phyloP scores from a whole-genome alignment of 2,113 vertebrate species.

The Anser cygnoides region DNA sequence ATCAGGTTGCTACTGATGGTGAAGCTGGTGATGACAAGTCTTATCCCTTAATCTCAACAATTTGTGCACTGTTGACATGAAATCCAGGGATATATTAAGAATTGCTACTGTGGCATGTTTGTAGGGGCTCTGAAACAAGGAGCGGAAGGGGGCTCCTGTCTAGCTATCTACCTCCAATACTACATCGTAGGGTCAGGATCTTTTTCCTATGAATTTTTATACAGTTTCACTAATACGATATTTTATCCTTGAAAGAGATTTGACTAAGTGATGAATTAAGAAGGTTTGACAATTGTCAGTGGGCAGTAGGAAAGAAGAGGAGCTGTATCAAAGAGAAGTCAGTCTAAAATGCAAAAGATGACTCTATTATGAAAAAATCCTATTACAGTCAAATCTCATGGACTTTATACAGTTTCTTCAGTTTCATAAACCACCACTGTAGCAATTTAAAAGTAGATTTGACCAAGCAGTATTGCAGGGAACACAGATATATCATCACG shows the following conservation, averaged over 20 bases:
- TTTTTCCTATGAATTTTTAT: background rate
- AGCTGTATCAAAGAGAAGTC: background rate
- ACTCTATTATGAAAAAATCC: background rate
- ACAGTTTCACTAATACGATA: background rate
- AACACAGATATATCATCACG: background rate
- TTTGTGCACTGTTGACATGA: background rate
- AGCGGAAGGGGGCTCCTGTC: background rate
- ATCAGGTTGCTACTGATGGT: background rate
- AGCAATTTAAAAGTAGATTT: background rate
- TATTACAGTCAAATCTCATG: background rate
- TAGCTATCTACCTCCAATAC: background rate
- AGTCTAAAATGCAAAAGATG: background rate
- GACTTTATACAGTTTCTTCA: background rate
- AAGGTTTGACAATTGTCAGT: background rate
- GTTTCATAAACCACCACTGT: background rate
- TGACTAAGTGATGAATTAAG: background rate
- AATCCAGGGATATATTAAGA: background rate
- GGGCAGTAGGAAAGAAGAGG: background rate
- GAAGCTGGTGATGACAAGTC: background rate
- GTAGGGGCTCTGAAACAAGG: background rate
- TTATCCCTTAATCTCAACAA: background rate
- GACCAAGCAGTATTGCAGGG: background rate
- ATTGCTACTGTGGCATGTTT: rapidly evolving
- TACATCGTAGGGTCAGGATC: background rate
- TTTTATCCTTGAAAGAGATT: background rate